Conservation (phyloP, 1,140 invertebrate species). For the Drosophila mayri region DNA sequence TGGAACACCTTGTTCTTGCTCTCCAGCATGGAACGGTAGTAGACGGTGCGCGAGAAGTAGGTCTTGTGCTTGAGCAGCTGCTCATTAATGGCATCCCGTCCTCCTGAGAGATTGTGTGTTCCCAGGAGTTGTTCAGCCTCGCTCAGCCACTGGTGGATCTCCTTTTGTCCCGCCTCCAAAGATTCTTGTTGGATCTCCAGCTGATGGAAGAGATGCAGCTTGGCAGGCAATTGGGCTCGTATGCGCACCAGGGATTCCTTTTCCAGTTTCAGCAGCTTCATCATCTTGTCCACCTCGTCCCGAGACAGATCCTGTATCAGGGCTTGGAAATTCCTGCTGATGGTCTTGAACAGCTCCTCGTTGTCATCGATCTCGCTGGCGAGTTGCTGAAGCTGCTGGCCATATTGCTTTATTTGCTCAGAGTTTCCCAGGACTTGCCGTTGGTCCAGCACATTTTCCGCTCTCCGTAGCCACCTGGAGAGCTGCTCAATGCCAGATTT, state of each 20-base stretch:
- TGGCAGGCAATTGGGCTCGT: slow-evolving; percentile 91
- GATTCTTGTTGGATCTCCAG: slow-evolving; percentile 95
- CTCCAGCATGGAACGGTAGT: slow-evolving; percentile 97
- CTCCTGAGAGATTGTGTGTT: slow-evolving; percentile 87
- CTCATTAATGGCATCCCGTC: slow-evolving; percentile 90
- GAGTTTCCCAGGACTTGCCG: slow-evolving; percentile 90
- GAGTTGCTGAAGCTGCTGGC: slow-evolving; percentile 91
- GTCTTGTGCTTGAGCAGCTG: slow-evolving; percentile 93
- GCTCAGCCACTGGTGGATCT: slow-evolving; percentile 94
- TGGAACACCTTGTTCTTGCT: slow-evolving; percentile 97
- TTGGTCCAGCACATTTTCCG: slow-evolving; percentile 89
- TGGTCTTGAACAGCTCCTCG: slow-evolving; percentile 95
- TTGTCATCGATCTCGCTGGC: slow-evolving; percentile 93
- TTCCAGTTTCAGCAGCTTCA: slow-evolving; percentile 95
- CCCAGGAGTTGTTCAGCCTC: slow-evolving; percentile 91
- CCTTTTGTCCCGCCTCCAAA: slow-evolving; percentile 93
- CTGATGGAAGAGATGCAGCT: slow-evolving; percentile 92
- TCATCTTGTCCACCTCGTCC: slow-evolving; percentile 95
- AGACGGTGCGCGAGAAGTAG: slow-evolving; percentile 94
- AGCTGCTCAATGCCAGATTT: slow-evolving; percentile 90
- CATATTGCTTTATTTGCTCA: slow-evolving; percentile 91
- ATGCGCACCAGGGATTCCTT: slow-evolving; percentile 94
- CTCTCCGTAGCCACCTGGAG: slow-evolving; percentile 92
- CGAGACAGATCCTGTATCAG: slow-evolving; percentile 95
- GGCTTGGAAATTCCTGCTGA: slow-evolving; percentile 95